Evolutionary conservation across 2,797 vertebrate genomes (phyloP).

Genomic region (Bradypodion pumilum): DNA sequence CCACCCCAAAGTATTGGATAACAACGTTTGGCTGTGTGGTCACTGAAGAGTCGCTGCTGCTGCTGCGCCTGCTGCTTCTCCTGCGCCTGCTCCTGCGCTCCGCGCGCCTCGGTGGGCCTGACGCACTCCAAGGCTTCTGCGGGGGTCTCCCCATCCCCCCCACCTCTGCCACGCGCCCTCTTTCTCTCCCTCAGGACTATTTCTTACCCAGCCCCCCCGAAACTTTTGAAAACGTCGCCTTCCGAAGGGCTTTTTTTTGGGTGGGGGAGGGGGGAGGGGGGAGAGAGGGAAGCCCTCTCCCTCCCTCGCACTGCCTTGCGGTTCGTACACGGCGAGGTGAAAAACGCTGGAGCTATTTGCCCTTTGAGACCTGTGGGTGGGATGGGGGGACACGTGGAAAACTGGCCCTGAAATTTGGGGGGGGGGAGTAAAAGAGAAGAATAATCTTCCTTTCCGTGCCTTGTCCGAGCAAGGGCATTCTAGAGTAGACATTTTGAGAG

Average conservation of each 20-base stretch:
- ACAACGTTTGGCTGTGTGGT: not conserved
- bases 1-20: not conserved
- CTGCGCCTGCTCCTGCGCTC: too few species aligned
- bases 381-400: not conserved
- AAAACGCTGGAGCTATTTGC: not conserved
- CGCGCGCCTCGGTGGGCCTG: slow-evolving; percentile 11
- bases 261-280: too few species aligned
- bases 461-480: not conserved
- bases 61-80: not conserved
- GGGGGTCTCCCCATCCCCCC: not conserved
- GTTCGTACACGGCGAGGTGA: slow-evolving; percentile 32
- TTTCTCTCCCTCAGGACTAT: slow-evolving; percentile 32
- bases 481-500: not conserved
- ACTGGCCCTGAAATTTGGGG: too few species aligned
- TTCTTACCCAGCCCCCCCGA: too few species aligned
- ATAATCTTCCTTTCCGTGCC: not conserved
- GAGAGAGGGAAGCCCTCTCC: slow-evolving; percentile 29
- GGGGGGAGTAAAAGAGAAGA: too few species aligned
- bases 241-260: slow-evolving; percentile 3
- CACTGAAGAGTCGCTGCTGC: not conserved
- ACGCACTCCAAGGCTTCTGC: not conserved
- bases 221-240: slow-evolving; percentile 70
- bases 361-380: rapidly evolving
- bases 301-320: slow-evolving; percentile 41
- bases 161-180: not conserved